Base-by-base conservation (phyloP, 37 sponge, comb jelly and placozoan species). In the Spongilla lacustris region DNA sequence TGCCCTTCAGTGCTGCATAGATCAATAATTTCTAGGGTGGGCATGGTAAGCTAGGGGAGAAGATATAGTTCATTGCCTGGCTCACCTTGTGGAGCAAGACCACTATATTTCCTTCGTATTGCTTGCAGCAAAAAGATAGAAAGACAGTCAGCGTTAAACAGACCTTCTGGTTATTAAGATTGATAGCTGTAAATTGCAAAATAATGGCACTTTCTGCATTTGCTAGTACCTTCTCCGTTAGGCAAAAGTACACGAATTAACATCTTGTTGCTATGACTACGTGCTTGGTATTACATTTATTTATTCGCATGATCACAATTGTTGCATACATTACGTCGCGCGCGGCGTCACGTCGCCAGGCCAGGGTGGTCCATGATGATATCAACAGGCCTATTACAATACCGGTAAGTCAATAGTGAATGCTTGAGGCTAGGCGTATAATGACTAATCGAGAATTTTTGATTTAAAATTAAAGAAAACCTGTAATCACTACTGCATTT, bases 131-230 rank as follows among this genome's bases (percentile, higher is more conserved):
- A 81, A 36, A 41, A 46, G 37, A 74, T 80, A 22, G 36, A 81
- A 14, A 36, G 58, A 23, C 87, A 87, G 68, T 87, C 38, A 0
- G 81, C 81, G 67, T 87, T 87, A 37, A 87, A 87, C 17, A 87
- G 28, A 58, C 67, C 81, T 76, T 87, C 87, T 87, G 76, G 12
- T 58, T 41, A 3, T 9, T 9, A 3, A 41, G 41, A 9, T 9
- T 26, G 30, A 13, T 0, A 1, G 31, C 2, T 46, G 27, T 13
- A 22, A 79, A 68, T n/a, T 36, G 37, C 37, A 13, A 58, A 26
- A 2, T 36, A 12, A 68, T 26, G 29, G 19, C 19, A 13, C 11
- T 10, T 21, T 29, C 17, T 37, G 31, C 36, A 9, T n/a, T 28
- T 67, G 17, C 75, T 50, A 33, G 33, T 58, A 87, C 87, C 87